Evolutionary conservation across 2,888 invertebrate genomes (phyloP).

Genomic region (Noctua fimbriata): DNA sequence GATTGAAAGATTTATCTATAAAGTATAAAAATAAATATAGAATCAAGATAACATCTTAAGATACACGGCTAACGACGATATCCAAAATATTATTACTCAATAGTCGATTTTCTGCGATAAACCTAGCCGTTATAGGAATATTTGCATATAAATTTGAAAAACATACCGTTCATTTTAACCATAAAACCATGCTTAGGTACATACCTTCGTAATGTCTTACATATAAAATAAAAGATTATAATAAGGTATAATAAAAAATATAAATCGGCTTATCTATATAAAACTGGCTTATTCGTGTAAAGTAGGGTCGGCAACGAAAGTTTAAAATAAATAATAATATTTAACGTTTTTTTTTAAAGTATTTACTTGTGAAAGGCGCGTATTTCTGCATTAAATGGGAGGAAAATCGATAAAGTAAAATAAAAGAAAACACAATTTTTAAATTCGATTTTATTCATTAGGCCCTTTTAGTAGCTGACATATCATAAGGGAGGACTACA

Average conservation of each 20-base stretch:
- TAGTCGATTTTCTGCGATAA: conserved; percentile 71
- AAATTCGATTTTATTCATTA: too few species aligned
- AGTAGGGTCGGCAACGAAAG: conserved; percentile 78
- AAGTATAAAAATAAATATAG: conserved; percentile 67
- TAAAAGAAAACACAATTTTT: not conserved
- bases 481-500: not conserved
- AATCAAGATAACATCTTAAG: conserved; percentile 68
- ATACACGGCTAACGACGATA: conserved; percentile 59
- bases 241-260: conserved; percentile 87
- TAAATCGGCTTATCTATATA: conserved; percentile 90
- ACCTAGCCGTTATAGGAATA: conserved; percentile 71
- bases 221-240: conserved; percentile 84
- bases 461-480: too few species aligned
- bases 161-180: conserved; percentile 80
- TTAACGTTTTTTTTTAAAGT: not conserved
- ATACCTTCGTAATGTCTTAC: conserved; percentile 77
- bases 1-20: conserved; percentile 37
- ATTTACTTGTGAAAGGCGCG: not conserved
- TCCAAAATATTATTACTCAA: conserved; percentile 77
- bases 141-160: conserved; percentile 76
- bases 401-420: not conserved
- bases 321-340: conserved; percentile 28
- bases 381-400: not conserved
- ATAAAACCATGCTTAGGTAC: conserved; percentile 79
- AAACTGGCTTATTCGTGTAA: conserved; percentile 86